Conservation (phyloP, 2,888 invertebrate species). For the Drosophila parthenogenetica region DNA sequence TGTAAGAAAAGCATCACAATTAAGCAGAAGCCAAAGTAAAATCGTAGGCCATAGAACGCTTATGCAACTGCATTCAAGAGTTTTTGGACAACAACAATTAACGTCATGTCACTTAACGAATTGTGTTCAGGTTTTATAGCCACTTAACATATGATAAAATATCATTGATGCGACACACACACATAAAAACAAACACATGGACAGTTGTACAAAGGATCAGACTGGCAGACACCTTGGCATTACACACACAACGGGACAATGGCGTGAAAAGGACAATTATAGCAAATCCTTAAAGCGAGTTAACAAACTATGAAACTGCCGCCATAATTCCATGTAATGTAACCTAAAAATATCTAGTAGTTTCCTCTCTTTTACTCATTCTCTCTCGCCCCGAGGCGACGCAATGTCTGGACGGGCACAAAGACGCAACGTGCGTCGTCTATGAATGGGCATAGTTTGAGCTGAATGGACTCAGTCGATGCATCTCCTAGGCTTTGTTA, state of each 20-base stretch:
- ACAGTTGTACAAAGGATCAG: constrained; percentile 32
- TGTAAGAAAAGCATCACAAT: constrained; percentile 61
- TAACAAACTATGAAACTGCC: constrained; percentile 73
- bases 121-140: constrained; percentile 77
- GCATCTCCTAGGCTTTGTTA: constrained; percentile 62
- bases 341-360: constrained; percentile 59
- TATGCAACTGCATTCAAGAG: constrained; percentile 49
- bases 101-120: constrained; percentile 42
- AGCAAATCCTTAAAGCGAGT: constrained; percentile 75
- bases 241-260: constrained; percentile 55
- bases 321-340: constrained; percentile 76
- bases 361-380: background rate
- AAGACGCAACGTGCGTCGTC: constrained; percentile 67
- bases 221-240: constrained; percentile 58
- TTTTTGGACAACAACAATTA: constrained; percentile 67
- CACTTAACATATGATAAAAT: constrained; percentile 83
- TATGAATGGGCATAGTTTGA: constrained; percentile 42
- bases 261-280: constrained; percentile 76
- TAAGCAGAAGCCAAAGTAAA: constrained; percentile 72
- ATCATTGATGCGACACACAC: constrained; percentile 49
- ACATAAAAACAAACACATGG: constrained; percentile 30
- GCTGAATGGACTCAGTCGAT: constrained; percentile 63
- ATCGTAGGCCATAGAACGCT: constrained; percentile 44
- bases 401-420: constrained; percentile 62
- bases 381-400: constrained; percentile 52